These are phyloP conservation scores for Balaeniceps rex DNA, from an alignment of 2,113 vertebrate species.

Conservation along the genomic window DNA sequence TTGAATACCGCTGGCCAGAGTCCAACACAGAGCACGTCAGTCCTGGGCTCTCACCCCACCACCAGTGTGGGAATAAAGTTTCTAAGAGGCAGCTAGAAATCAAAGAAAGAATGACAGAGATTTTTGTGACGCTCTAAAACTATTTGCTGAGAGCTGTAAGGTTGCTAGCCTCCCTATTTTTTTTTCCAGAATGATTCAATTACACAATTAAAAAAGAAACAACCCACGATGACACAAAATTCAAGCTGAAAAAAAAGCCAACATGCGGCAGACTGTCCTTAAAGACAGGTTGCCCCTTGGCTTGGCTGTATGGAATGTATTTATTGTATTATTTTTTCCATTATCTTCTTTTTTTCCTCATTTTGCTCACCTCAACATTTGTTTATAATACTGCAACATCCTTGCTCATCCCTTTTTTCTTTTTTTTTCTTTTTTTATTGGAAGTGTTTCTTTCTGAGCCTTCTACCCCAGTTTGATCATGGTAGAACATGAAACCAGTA, in stretches of 20 bases:
- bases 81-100: constrained; percentile 1
- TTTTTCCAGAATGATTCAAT: background rate
- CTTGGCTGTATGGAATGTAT: background rate
- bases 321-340: background rate
- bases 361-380: background rate
- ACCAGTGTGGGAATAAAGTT: constrained; percentile 37
- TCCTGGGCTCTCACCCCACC: background rate
- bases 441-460: background rate
- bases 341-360: background rate
- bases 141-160: constrained; percentile 16
- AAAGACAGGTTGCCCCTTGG: background rate
- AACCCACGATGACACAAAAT: background rate
- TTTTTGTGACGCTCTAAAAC: background rate
- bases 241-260: background rate
- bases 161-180: background rate
- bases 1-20: constrained; percentile 8
- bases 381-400: background rate
- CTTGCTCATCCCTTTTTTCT: background rate
- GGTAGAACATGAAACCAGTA: background rate
- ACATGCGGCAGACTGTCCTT: background rate
- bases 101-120: constrained; percentile 33
- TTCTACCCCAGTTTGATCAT: background rate
- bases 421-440: background rate
- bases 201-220: background rate
- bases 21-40: background rate